These are phyloP conservation scores for Philopotamus ludificatus DNA, from an alignment of 1,140 invertebrate genomes.

Conservation along the genomic window DNA sequence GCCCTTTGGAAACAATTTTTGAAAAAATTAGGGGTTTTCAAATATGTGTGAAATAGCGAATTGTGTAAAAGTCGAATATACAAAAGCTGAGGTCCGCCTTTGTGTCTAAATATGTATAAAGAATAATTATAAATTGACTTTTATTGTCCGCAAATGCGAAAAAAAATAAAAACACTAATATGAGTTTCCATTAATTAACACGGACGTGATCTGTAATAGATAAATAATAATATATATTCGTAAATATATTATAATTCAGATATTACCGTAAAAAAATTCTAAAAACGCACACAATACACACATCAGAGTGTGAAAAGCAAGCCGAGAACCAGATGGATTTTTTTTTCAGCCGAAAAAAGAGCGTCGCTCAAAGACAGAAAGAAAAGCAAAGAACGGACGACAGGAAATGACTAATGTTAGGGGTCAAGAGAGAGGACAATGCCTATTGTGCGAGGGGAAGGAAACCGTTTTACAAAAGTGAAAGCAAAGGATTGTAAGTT, in stretches of 20 bases:
- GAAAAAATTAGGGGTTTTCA: too few relatives aligned
- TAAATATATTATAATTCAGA: neutral
- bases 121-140: too few relatives aligned
- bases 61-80: too few relatives aligned
- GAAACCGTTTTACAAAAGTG: constrained; percentile 3
- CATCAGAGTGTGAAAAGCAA: too few relatives aligned
- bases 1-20: too few relatives aligned
- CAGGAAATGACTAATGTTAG: constrained; percentile 16
- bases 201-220: neutral
- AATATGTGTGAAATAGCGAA: too few relatives aligned
- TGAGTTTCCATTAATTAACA: too few relatives aligned
- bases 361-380: neutral
- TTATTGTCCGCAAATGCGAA: too few relatives aligned
- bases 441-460: constrained; percentile 14
- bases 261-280: neutral
- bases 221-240: neutral
- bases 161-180: too few relatives aligned
- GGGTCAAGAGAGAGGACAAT: constrained; percentile 19
- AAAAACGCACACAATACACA: too few relatives aligned
- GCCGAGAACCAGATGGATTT: neutral
- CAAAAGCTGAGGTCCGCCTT: too few relatives aligned
- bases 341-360: neutral
- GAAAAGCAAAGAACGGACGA: neutral
- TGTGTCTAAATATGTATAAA: too few relatives aligned
- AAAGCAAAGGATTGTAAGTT: neutral